Conservation (phyloP, 2,888 invertebrate genomes). For the Cosmia pyralina region DNA sequence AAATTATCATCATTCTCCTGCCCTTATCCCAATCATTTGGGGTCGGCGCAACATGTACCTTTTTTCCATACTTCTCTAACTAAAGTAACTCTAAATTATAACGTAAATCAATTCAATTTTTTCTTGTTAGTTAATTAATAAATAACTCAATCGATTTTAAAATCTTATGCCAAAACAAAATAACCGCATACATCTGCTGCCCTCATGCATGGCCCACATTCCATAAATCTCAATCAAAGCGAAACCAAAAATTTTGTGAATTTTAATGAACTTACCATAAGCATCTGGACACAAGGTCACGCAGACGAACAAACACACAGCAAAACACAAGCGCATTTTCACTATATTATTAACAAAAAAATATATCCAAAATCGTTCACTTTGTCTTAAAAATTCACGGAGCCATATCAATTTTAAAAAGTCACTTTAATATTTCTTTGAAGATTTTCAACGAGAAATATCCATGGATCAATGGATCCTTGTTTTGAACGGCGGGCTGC, state of each 20-base stretch:
- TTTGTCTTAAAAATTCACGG: slow-evolving; percentile 49
- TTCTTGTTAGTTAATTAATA: background rate
- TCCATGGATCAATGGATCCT: slow-evolving; percentile 76
- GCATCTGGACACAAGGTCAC: slow-evolving; percentile 67
- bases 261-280: slow-evolving; percentile 66
- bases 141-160: background rate
- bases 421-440: slow-evolving; percentile 26
- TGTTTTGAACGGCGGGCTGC: slow-evolving; percentile 70
- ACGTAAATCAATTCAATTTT: background rate
- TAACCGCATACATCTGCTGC: background rate
- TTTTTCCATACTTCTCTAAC: too few relatives aligned
- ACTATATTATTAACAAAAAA: slow-evolving; percentile 58
- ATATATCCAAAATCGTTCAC: slow-evolving; percentile 36
- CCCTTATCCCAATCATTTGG: too few relatives aligned
- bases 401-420: slow-evolving; percentile 60
- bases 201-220: background rate
- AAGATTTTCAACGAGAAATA: slow-evolving; percentile 51
- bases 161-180: background rate
- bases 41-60: too few relatives aligned
- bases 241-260: slow-evolving; percentile 7
- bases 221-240: background rate
- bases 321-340: slow-evolving; percentile 70
- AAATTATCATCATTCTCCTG: too few relatives aligned
- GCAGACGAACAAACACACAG: slow-evolving; percentile 65
- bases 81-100: too few relatives aligned